Percentiles rank a stretch among this genome's conserved stretches.
Conservation (phyloP, 2,888 invertebrate genomes). For the Ochropleura leucogaster region DNA sequence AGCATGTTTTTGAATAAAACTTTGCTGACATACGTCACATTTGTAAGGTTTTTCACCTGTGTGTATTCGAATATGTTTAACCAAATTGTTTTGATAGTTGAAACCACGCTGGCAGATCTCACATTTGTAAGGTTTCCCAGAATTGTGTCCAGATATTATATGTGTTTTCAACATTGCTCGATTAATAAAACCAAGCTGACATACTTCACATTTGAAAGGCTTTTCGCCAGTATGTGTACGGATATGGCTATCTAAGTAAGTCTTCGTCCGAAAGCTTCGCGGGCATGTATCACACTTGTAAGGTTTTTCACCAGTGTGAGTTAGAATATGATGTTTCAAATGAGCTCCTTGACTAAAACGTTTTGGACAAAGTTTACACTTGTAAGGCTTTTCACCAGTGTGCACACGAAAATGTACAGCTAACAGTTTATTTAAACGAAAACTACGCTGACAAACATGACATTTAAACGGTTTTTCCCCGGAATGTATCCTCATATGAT, state of each 20-base stretch:
- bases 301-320: conserved; percentile 28
- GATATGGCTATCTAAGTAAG: conserved; percentile 10
- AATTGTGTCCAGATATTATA: background rate
- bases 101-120: conserved; percentile 22
- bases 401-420: conserved; percentile 14
- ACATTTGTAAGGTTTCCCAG: conserved; percentile 25
- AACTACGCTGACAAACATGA: conserved; percentile 17
- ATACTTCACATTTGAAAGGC: conserved; percentile 24
- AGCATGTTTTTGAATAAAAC: conserved; percentile 15
- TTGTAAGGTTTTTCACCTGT: conserved; percentile 37
- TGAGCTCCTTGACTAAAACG: background rate
- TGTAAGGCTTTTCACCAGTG: conserved; percentile 32
- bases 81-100: conserved; percentile 8
- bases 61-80: conserved; percentile 17
- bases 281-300: conserved; percentile 23
- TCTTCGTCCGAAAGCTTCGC: background rate
- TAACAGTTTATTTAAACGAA: conserved; percentile 11
- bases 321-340: conserved; percentile 15
- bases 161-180: conserved; percentile 8
- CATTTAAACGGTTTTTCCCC: conserved; percentile 22
- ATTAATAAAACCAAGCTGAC: conserved; percentile 15
- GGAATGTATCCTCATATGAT: background rate
- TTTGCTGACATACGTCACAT: conserved; percentile 16
- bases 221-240: conserved; percentile 33
- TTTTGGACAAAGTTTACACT: conserved; percentile 19